phyloP scores from a whole-genome alignment of 1,140 invertebrate species.

The Danaus melanippus region DNA sequence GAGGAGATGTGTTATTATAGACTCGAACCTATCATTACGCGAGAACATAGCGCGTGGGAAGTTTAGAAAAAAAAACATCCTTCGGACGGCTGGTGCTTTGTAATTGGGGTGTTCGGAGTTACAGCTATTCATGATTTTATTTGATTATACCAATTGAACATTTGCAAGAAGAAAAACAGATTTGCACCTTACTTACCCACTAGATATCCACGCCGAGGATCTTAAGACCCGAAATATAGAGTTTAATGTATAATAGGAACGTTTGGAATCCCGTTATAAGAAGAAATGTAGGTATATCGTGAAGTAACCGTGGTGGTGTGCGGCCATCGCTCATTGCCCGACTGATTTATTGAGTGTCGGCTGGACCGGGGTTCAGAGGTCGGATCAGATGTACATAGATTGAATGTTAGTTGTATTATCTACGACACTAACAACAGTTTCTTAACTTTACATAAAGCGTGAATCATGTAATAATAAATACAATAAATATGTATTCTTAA shows the following conservation, averaged over 20 bases:
- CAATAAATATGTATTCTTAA: too few relatives aligned
- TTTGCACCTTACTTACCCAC: constrained; percentile 20
- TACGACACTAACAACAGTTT: too few relatives aligned
- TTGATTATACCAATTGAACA: constrained; percentile 45
- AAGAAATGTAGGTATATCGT: too few relatives aligned
- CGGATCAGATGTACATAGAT: constrained; percentile 17
- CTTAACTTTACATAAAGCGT: too few relatives aligned
- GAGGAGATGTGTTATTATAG: constrained; percentile 69
- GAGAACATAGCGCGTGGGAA: constrained; percentile 65
- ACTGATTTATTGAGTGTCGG: constrained; percentile 45
- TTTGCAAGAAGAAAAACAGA: constrained; percentile 31
- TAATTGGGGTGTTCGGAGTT: constrained; percentile 53
- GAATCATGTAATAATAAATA: too few relatives aligned
- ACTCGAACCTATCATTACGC: constrained; percentile 63
- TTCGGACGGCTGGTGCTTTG: constrained; percentile 60
- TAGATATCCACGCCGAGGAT: too few relatives aligned
- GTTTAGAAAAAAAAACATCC: constrained; percentile 56
- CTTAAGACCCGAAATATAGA: too few relatives aligned
- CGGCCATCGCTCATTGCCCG: constrained; percentile 21
- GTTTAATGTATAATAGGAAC: too few relatives aligned
- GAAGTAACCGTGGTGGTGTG: constrained; percentile 3
- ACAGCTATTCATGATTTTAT: constrained; percentile 48
- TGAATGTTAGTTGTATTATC: background rate
- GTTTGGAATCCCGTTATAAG: too few relatives aligned
- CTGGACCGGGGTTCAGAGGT: constrained; percentile 31